Evolutionary conservation across 2,113 vertebrate species (phyloP), one percentile per base, ranked within the genome.

Genomic region (Progne subis): DNA sequence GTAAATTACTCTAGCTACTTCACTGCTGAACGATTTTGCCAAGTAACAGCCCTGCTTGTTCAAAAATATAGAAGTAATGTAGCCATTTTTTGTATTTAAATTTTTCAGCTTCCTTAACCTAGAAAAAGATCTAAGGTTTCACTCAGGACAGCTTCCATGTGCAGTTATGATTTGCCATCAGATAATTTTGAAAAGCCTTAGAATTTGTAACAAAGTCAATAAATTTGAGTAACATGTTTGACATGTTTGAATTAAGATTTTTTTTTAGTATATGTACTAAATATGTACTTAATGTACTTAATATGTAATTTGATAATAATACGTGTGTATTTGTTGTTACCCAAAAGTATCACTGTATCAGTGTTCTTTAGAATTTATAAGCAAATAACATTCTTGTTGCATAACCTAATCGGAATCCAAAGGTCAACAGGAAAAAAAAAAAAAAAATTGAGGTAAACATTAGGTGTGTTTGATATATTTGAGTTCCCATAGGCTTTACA

Each of bases 1-100:
- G 85, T 80, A 85, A 92, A 94, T 93, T 90, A 61, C 57, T 52
- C 32, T 47, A 52, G 56, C 53, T 89, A 64, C 60, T 82, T 85
- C 49, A 53, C 31, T 85, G 61, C 47, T 85, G 74, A 92, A 79
- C 10, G 19, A 20, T 43, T 92, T 77, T 53, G 28, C 11, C 76
- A 64, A 82, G 70, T 82, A 82, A 71, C 18, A 93, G 21, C 14
- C 9, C 9, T 67, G 6, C 10, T 78, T 82, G 12, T 18, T 78
- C 11, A 43, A 91, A 67, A 53, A 47, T 52, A 24, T 20, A 29
- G 6, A 69, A n/a, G 14, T 82, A 3, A 52, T 37, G 31, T 5
- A 72, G 5, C 5, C 5, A 29, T 86, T 78, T 60, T 10, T 69
- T 19, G 14, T 18, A 3, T 21, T 82, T 59, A 80, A 77, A 77